Base-by-base conservation (phyloP, 1,140 invertebrate species). In the Bombus difficillimus region DNA sequence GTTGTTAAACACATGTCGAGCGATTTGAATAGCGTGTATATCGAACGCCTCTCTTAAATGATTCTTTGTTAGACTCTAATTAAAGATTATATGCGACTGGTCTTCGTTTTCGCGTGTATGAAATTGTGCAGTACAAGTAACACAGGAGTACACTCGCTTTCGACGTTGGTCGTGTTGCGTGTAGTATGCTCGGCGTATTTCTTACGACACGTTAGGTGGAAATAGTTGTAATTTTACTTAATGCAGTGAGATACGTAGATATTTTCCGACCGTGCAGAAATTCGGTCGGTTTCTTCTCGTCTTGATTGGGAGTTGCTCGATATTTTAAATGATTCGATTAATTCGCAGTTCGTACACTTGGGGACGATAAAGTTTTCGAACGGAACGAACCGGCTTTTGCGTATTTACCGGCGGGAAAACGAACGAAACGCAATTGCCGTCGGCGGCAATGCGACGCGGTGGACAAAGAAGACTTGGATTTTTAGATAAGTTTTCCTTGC, bases 1-100 rank as follows among this genome's bases (percentile, higher is more conserved):
- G 74, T 72, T 90, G 89, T 90, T 80, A 64, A 72, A 85, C 78
- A 53, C 71, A 32, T 78, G 81, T 86, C 43, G 34, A 47, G 82
- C 75, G 87, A 57, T 82, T 66, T 68, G 72, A 83, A 57, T 68
- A 72, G 47, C 66, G 68, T 25, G 64, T 62, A 73, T 13, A 15
- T 64, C 18, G 43, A 64, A 76, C 69, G 41, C n/a, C 47, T 68
- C 59, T 43, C 37, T 34, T 22, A 57, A 57, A 68, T n/a, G 39
- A 53, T 80, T 77, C 66, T 77, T 76, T 22, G 66, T 72, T 37
- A 64, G 25, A 62, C 18, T 72, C 34, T 57, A 28, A 57, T 68
- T 69, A 47, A 62, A 75, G 39, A 9, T 62, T 12, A 41, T 13
- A 53, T 6, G 43, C 43, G 25, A 62, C 3, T n/a, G 47, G 25